Evolutionary conservation across 1,140 invertebrate species (phyloP).

Genomic region (Cyclina sinensis): DNA sequence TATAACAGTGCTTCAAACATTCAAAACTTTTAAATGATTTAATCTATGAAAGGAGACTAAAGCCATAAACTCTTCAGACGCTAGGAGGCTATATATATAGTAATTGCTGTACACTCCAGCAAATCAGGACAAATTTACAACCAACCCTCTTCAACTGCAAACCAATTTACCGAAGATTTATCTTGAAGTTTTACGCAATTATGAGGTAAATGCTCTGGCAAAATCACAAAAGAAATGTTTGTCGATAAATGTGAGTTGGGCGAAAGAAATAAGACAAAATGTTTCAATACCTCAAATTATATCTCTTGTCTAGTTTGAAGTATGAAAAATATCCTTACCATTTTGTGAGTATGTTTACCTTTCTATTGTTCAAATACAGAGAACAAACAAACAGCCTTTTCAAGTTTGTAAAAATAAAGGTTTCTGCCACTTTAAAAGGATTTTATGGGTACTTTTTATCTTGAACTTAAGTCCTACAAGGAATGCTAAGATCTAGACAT

Average conservation of each 20-base stretch:
- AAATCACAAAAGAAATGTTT: constrained; percentile 29
- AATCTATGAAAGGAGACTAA: not conserved
- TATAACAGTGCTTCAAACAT: not conserved
- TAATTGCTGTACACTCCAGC: constrained; percentile 11
- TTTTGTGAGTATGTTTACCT: constrained; percentile 37
- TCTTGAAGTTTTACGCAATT: constrained; percentile 12
- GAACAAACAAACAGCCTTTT: constrained; percentile 35
- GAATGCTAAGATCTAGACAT: not conserved
- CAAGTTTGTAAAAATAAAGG: constrained; percentile 46
- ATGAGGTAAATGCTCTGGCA: constrained; percentile 7
- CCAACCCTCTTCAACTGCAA: not conserved
- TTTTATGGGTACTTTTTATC: constrained; percentile 19
- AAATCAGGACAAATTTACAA: constrained; percentile 26
- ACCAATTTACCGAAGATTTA: constrained; percentile 34
- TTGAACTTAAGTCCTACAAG: constrained; percentile 9
- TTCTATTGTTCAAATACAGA: constrained; percentile 26
- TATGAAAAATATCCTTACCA: constrained; percentile 17
- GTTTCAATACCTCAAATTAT: constrained; percentile 9
- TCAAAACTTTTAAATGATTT: not conserved
- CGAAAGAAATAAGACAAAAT: constrained; percentile 33
- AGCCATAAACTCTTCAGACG: not conserved
- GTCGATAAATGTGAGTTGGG: not conserved
- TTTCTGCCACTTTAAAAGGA: constrained; percentile 4
- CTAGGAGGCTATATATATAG: not conserved
- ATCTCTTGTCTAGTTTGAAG: constrained; percentile 2